phyloP scores from a whole-genome alignment of 2,888 invertebrate genomes.

The Hydrotaea cyrtoneurina region DNA sequence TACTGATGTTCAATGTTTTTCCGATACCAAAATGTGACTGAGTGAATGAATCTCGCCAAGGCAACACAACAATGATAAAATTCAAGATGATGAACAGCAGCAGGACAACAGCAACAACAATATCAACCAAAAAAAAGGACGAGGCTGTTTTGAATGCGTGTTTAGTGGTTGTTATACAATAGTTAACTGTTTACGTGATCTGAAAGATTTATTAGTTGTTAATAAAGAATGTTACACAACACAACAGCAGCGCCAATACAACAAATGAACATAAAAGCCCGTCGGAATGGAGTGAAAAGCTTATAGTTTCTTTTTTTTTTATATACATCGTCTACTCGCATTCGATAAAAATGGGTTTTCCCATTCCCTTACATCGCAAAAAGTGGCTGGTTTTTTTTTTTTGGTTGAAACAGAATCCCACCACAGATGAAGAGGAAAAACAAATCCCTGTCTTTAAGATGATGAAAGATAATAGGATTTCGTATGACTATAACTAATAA shows the following conservation, averaged over 20 bases:
- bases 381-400: not conserved
- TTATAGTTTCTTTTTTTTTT: not conserved
- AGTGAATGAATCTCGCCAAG: not conserved
- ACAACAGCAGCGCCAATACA: not conserved
- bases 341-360: no score
- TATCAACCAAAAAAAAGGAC: constrained; percentile 26
- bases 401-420: not conserved
- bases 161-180: constrained; percentile 58
- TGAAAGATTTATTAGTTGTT: constrained; percentile 65
- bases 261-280: constrained; percentile 21
- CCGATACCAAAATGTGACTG: not conserved
- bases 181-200: constrained; percentile 63
- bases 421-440: not conserved
- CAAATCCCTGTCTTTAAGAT: constrained; percentile 38
- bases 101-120: not conserved
- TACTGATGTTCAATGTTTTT: constrained; percentile 44
- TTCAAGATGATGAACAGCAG: constrained; percentile 5
- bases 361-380: no score
- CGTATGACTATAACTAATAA: constrained; percentile 52
- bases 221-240: constrained; percentile 38
- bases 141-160: constrained; percentile 53
- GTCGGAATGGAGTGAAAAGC: not conserved
- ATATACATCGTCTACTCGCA: no score
- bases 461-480: constrained; percentile 54
- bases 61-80: not conserved